A percentile compares a stretch with the other conserved stretches of the same genome.
phyloP scores from a whole-genome alignment of 2,797 vertebrate species.

The Margarornis squamiger region DNA sequence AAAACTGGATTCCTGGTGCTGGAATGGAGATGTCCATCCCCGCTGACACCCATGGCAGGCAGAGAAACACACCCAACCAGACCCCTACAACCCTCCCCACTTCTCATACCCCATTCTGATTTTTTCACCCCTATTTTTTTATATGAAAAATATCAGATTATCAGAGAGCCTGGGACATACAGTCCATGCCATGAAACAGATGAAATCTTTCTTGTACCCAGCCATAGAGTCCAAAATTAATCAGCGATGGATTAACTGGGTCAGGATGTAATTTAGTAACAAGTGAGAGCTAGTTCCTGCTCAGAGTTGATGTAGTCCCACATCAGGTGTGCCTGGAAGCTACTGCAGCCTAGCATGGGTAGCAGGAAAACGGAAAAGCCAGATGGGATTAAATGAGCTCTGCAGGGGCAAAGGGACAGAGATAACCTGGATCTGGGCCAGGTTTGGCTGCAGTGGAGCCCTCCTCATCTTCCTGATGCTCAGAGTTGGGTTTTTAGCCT shows the following conservation, averaged over 20 bases:
- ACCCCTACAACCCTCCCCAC: neutral
- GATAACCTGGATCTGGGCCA: neutral
- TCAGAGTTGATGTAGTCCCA: neutral
- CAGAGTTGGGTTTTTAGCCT: neutral
- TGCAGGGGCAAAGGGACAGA: neutral
- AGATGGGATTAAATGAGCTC: neutral
- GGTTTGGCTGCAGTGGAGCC: neutral
- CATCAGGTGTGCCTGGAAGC: neutral
- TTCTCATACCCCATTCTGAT: neutral
- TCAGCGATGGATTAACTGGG: constrained; percentile 66
- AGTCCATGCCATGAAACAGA: neutral
- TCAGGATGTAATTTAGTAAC: constrained; percentile 67
- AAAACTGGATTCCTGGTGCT: neutral
- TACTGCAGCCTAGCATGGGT: neutral
- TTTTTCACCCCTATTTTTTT: neutral
- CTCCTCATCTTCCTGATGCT: neutral
- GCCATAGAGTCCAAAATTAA: constrained; percentile 49
- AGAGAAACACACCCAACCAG: neutral
- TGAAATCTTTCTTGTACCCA: constrained; percentile 57
- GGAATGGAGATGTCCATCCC: rapidly evolving
- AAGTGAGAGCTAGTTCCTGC: neutral
- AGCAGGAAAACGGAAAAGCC: neutral
- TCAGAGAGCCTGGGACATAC: neutral
- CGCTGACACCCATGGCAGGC: neutral
- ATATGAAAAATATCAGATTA: constrained; percentile 25